A percentile compares a stretch with the other conserved stretches of the same genome.
Evolutionary conservation across 1,140 invertebrate genomes (phyloP).

Genomic region (Triops longicaudatus): DNA sequence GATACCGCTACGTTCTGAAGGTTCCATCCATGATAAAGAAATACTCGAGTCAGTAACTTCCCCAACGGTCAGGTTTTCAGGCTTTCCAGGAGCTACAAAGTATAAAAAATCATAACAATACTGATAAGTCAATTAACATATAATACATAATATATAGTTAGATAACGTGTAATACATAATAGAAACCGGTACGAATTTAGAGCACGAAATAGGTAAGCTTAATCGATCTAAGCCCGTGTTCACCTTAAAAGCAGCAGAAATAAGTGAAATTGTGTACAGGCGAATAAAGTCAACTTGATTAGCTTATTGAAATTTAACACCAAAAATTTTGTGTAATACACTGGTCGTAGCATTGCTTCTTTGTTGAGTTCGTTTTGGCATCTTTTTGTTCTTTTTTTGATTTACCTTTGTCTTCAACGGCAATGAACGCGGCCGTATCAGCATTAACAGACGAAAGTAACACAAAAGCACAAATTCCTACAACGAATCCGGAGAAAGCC

Average conservation of each 20-base stretch:
- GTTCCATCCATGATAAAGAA: slow-evolving; percentile 67
- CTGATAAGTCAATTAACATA: too few species aligned
- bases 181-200: too few species aligned
- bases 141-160: too few species aligned
- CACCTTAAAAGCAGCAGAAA: too few species aligned
- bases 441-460: neutral
- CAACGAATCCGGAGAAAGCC: neutral
- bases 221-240: too few species aligned
- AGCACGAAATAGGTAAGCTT: too few species aligned
- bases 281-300: neutral
- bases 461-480: neutral
- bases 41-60: slow-evolving; percentile 66
- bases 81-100: slow-evolving; percentile 66
- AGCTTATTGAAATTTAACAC: neutral
- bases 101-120: slow-evolving; percentile 20
- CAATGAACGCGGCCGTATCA: neutral
- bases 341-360: neutral
- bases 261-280: too few species aligned
- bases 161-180: too few species aligned
- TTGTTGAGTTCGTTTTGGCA: neutral
- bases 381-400: neutral
- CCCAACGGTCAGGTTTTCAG: slow-evolving; percentile 64
- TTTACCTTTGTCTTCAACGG: neutral
- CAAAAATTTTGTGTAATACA: neutral
- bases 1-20: slow-evolving; percentile 58